Conservation (phyloP, 1,140 invertebrate genomes). For the Lordiphosa stackelbergi region DNA sequence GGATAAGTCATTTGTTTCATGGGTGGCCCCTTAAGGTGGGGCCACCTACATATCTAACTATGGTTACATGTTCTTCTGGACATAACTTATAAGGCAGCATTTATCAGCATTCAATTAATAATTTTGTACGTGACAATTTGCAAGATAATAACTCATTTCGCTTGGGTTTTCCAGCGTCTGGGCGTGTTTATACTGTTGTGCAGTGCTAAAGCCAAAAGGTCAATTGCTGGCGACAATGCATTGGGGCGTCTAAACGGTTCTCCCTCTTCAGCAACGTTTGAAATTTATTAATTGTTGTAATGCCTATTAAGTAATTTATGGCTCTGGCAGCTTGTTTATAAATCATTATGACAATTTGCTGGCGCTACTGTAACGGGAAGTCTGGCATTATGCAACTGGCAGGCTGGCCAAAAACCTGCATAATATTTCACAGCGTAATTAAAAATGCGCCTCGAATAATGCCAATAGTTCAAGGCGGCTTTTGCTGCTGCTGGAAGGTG, state of each 20-base stretch:
- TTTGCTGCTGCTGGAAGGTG: conserved; percentile 16
- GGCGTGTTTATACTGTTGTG: conserved; percentile 12
- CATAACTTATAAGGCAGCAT: neutral
- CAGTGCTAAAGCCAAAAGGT: conserved; percentile 39
- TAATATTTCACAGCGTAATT: conserved; percentile 43
- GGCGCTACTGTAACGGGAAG: conserved; percentile 58
- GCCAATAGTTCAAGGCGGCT: conserved; percentile 61
- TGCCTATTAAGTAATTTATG: conserved; percentile 44
- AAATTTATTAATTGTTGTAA: conserved; percentile 42
- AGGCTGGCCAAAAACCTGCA: conserved; percentile 27
- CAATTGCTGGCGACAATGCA: conserved; percentile 46
- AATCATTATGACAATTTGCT: conserved; percentile 62
- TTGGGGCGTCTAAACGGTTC: too few species aligned
- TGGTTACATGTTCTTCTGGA: conserved; percentile 14
- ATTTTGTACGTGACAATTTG: conserved; percentile 61
- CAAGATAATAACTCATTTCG: conserved; percentile 63
- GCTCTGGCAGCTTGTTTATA: conserved; percentile 41
- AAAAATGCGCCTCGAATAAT: conserved; percentile 52
- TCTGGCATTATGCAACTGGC: conserved; percentile 41
- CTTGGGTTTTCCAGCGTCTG: conserved; percentile 6
- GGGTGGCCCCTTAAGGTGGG: too few species aligned
- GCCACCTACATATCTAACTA: neutral
- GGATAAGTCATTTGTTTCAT: neutral
- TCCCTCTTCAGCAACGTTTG: conserved; percentile 8
- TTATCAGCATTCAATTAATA: conserved; percentile 55